Evolutionary conservation across 2,797 vertebrate genomes (phyloP).

Genomic region (Sebastes cheni): DNA sequence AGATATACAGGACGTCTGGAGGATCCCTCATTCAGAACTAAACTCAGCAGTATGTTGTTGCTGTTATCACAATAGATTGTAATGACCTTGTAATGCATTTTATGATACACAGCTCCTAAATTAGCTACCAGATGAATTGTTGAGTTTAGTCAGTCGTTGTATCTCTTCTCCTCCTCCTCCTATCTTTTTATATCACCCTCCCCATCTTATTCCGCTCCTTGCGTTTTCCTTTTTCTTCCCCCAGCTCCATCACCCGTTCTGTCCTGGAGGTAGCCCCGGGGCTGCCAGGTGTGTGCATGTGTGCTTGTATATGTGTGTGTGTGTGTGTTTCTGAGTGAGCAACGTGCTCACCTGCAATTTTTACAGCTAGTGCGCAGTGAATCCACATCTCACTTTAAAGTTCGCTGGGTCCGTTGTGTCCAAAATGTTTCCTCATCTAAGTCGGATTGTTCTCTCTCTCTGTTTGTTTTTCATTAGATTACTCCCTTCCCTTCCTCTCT

Average conservation of each 20-base stretch:
- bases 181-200: slow-evolving; percentile 21
- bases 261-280: slow-evolving; percentile 71
- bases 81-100: not conserved
- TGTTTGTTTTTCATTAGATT: not conserved
- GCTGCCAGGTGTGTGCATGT: slow-evolving; percentile 62
- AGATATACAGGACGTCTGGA: not conserved
- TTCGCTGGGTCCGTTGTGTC: slow-evolving; percentile 1
- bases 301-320: slow-evolving; percentile 6
- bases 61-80: not conserved
- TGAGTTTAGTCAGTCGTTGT: not conserved
- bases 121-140: not conserved
- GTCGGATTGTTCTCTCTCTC: not conserved
- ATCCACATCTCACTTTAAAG: slow-evolving; percentile 10
- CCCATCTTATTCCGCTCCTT: slow-evolving; percentile 30
- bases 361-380: slow-evolving; percentile 24
- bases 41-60: not conserved
- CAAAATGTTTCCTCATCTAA: not conserved
- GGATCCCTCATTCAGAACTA: not conserved
- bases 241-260: slow-evolving; percentile 55
- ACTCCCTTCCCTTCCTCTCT: not conserved
- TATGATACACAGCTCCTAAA: not conserved
- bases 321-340: slow-evolving; percentile 8
- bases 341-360: slow-evolving; percentile 29
- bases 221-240: slow-evolving; percentile 41
- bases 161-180: not conserved